These are phyloP conservation scores for Tauraco erythrolophus DNA, from an alignment of 2,113 vertebrate genomes.

Conservation along the genomic window DNA sequence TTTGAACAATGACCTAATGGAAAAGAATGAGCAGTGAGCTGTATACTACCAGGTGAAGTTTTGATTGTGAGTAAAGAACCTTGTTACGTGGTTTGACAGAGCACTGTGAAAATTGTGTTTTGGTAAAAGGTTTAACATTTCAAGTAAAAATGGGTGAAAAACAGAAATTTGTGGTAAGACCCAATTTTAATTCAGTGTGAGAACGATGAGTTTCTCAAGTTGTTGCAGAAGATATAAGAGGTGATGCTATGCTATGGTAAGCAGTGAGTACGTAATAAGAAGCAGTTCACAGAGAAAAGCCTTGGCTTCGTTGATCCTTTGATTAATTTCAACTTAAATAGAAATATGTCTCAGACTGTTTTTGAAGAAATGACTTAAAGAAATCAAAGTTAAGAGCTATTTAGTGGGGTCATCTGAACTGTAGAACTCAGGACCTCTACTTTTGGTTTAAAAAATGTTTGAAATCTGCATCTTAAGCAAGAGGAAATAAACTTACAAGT, in stretches of 20 bases:
- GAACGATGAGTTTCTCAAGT: neutral
- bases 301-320: neutral
- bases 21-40: neutral
- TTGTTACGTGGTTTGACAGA: neutral
- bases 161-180: neutral
- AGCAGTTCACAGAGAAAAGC: neutral
- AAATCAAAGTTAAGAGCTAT: neutral
- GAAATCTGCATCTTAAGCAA: neutral
- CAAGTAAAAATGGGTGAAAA: neutral
- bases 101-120: neutral
- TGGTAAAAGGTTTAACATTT: neutral
- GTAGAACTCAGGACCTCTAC: neutral
- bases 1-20: neutral
- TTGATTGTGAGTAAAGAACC: neutral
- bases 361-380: neutral
- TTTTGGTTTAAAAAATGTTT: neutral
- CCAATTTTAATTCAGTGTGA: neutral
- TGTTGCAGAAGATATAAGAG: neutral
- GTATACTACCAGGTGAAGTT: too few species aligned
- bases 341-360: neutral
- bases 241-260: neutral
- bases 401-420: neutral
- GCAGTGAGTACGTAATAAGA: neutral
- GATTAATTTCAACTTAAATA: conserved; percentile 9
- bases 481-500: neutral